Evolutionary conservation across 2,113 vertebrate species (phyloP), one percentile per base, ranked within the genome.

Genomic region (Atlantisia rogersi): DNA sequence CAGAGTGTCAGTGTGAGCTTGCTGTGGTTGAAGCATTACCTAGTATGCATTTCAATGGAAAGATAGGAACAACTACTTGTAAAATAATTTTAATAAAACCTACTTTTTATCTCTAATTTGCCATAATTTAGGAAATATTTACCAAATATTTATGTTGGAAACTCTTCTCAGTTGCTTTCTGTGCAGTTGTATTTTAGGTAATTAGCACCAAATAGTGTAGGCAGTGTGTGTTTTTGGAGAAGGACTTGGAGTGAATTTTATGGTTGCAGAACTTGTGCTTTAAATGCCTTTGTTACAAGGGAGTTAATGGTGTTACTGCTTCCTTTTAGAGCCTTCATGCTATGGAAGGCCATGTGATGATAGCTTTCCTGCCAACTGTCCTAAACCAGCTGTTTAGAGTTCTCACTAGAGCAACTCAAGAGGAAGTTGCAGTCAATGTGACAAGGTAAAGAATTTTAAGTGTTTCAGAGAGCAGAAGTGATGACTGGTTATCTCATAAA

Each of bases 351-450:
- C 99, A 99, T 12, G 99, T 99, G 96, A 99, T 99, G 99, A 99
- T 99, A 62, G 98, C 99, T 96, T 99, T 99, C 97, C 97, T 99
- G 89, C 99, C 99, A 86, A 99, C 99, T 75, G 98, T 98, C 87
- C 98, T 99, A 59, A 99, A 99, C 97, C 99, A 99, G 95, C 98
- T 99, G 46, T 99, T 99, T n/a, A 97, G 99, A 73, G 99, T 99
- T 91, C 98, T 99, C 63, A 99, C 99, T 82, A 98, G 98, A 73
- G 98, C 99, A 88, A 98, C 98, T 73, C 99, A 99, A 55, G 99
- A 99, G 81, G 99, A 99, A 17, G 99, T 99, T n/a, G 99, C 99
- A 1, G 99, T 99, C 88, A 99, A 99, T 7, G 99, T 99, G 91
- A 99, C 99, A 69, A 99, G 99, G 99, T 98, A 97, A 98, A 97